Base-by-base conservation (phyloP, 2,797 vertebrate genomes). In the Acrossocheilus fasciatus region DNA sequence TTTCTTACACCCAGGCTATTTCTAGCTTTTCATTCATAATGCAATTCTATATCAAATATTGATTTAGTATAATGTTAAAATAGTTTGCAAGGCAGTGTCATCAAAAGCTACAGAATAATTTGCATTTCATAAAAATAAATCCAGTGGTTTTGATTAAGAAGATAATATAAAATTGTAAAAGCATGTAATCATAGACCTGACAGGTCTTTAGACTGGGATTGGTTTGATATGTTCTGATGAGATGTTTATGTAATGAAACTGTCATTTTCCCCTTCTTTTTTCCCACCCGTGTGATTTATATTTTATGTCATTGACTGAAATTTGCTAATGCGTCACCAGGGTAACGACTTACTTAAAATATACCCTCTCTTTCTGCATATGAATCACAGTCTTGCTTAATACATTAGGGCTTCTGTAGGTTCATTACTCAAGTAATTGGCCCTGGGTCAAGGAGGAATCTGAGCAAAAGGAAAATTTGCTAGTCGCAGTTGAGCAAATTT, bases 381-480 rank as follows among this genome's bases (percentile, higher is more conserved):
- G 59, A 41, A 81, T 64, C 43, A 41, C 43, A 50, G 43, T 26
- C 30, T 39, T 52, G 69, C 45, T 74, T 81, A 77, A 77, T 85
- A 77, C 73, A 75, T 88, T 68, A 81, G 43, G 34, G 52, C 62
- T 86, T 66, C 36, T 79, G 45, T 70, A 70, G 64, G 64, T 57
- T 79, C 64, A 78, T 85, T 85, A 69, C 50, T 78, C 52, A 87
- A 82, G 66, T 69, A 88, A 85, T 43, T 79, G 59, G 81, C 75
- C 54, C 66, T 47, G 34, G 66, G 68, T 69, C 85, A 80, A 36
- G 20, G 43, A 83, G 70, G 62, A 83, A 72, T 43, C 17, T 76
- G 34, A 59, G 72, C 64, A 82, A 83, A 81, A 7, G 36, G 20
- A 85, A 45, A 70, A 85, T 83, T 76, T 85, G 52, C 52, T 47